Base-by-base conservation (phyloP, 2,888 invertebrate genomes). In the Neria commutata region DNA sequence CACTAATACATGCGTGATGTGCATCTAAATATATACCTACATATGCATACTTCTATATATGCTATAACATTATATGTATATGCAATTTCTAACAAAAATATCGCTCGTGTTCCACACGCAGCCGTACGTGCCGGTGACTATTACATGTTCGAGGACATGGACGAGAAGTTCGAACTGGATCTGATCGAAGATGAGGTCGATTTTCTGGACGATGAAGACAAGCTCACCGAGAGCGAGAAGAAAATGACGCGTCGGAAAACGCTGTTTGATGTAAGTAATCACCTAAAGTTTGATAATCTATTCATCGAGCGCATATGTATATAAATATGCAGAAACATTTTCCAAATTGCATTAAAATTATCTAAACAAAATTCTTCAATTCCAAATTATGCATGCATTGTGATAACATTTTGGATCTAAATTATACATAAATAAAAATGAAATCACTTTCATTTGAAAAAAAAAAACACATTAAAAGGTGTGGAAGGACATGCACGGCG, bases 111-210 rank as follows among this genome's bases (percentile, higher is more conserved):
- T n/a, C 50, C 10, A 37, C 58, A 60, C 45, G 37, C 52, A 99
- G 99, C 98, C 53, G 91, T 98, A 60, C 90, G 98, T 53, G 97
- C 97, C 61, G 99, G 98, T 17, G 99, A 99, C 83, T 98, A 99
- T 84, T 98, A 97, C 84, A 96, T 99, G 95, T 99, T 99, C 84
- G 97, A 98, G 76, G 96, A 97, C 68, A 87, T 92, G 75, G 91
- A 91, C 72, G 91, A 92, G 68, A 91, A 91, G 59, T 91, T 91
- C 42, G 86, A 91, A 64, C 75, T 88, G 65, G 90, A 89, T 65
- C 71, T 89, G 23, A 84, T 87, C 33, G 86, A 85, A 0, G 85
- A 88, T 6, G 86, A 87, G 45, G 86, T 86, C 26, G 85, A 86
- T 23, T 72, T 76, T 69, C 64, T 80, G 65, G 71, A 79, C 68